These are phyloP conservation scores for Epirrhoe tristata DNA, from an alignment of 2,888 invertebrate species.

Conservation along the genomic window DNA sequence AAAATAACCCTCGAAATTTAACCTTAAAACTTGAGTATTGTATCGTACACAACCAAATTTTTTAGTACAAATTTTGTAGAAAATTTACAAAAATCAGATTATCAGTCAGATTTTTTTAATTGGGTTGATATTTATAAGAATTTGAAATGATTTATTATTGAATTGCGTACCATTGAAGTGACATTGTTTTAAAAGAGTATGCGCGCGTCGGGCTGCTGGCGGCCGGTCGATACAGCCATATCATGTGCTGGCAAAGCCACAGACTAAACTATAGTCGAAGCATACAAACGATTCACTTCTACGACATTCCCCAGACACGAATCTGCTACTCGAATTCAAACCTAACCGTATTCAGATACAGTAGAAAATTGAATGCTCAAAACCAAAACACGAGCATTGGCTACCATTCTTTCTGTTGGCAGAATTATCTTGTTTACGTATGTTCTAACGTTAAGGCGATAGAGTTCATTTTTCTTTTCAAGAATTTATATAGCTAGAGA, in stretches of 20 bases:
- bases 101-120: slow-evolving; percentile 6
- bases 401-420: background rate
- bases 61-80: background rate
- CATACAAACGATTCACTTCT: slow-evolving; percentile 12
- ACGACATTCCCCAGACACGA: slow-evolving; percentile 2
- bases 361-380: background rate
- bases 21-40: background rate
- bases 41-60: background rate
- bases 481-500: background rate
- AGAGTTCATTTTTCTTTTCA: slow-evolving; percentile 9
- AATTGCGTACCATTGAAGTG: slow-evolving; percentile 35
- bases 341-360: background rate
- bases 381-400: background rate
- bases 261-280: slow-evolving; percentile 11
- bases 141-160: slow-evolving; percentile 27
- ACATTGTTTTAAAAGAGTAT: slow-evolving; percentile 61
- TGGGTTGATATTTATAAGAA: background rate
- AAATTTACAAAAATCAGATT: background rate
- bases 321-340: slow-evolving; percentile 9
- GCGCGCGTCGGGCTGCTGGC: slow-evolving; percentile 73
- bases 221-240: slow-evolving; percentile 79
- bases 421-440: background rate
- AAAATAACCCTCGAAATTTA: background rate
- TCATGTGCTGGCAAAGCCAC: slow-evolving; percentile 58
- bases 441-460: slow-evolving; percentile 5